A percentile compares a stretch with the other conserved stretches of the same genome.
Conservation (phyloP, 2,113 vertebrate species). For the Athene cunicularia region DNA sequence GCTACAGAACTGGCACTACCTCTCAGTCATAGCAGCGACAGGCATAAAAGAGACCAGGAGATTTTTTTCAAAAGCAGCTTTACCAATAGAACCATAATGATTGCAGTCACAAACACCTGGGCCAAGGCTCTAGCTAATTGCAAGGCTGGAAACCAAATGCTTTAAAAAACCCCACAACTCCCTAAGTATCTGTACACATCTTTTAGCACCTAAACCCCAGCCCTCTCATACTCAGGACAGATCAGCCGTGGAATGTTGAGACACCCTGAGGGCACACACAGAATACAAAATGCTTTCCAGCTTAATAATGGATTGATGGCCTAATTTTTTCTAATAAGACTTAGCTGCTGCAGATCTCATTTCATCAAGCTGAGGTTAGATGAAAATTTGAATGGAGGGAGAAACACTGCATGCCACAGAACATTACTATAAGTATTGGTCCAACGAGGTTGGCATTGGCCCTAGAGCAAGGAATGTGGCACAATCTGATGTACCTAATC, state of each 20-base stretch:
- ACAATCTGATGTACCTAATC: background rate
- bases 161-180: background rate
- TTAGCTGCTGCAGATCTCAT: slow-evolving; percentile 55
- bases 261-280: background rate
- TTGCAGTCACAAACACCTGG: background rate
- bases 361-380: slow-evolving; percentile 28
- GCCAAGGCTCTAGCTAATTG: background rate
- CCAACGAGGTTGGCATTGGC: slow-evolving; percentile 21
- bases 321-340: slow-evolving; percentile 56
- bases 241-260: background rate
- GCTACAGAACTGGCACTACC: background rate
- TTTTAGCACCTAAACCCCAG: background rate
- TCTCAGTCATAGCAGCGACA: background rate
- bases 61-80: background rate
- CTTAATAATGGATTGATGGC: slow-evolving; percentile 53
- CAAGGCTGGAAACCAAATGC: background rate
- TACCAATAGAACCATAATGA: background rate
- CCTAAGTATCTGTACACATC: background rate
- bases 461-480: background rate
- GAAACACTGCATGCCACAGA: slow-evolving; percentile 21
- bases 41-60: background rate
- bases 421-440: slow-evolving; percentile 11
- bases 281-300: slow-evolving; percentile 12
- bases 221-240: background rate
- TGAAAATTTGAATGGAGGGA: slow-evolving; percentile 25